Evolutionary conservation across 2,888 invertebrate genomes (phyloP).

Genomic region (Chaitophorus viminalis): DNA sequence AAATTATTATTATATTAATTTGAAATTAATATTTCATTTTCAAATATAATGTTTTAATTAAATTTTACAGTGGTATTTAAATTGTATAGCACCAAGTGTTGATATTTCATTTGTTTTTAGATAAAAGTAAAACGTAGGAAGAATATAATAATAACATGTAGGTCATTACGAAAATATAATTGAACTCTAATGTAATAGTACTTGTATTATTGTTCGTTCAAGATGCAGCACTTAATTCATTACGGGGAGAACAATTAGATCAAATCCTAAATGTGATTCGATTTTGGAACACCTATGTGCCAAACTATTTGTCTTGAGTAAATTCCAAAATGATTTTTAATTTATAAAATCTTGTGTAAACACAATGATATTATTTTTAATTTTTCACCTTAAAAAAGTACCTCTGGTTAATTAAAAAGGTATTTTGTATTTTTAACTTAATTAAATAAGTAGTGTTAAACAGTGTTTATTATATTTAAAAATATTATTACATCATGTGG

Average conservation of each 20-base stretch:
- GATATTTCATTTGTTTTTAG: background rate
- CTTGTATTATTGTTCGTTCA: background rate
- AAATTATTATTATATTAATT: too few relatives aligned
- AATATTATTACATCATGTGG: too few relatives aligned
- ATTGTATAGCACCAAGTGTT: background rate
- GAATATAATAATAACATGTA: background rate
- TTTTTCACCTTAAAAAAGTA: background rate
- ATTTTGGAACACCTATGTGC: background rate
- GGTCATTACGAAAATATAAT: background rate
- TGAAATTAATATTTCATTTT: too few relatives aligned
- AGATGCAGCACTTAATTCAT: background rate
- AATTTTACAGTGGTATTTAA: background rate
- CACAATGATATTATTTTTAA: background rate
- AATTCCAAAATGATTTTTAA: constrained; percentile 3
- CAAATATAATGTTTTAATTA: background rate
- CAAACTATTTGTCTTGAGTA: background rate
- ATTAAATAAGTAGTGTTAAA: constrained; percentile 3
- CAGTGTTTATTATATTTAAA: background rate
- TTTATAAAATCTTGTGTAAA: constrained; percentile 7
- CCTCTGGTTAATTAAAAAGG: background rate
- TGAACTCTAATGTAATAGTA: background rate
- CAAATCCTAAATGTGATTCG: background rate
- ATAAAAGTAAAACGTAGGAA: background rate
- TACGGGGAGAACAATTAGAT: background rate
- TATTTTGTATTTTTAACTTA: background rate